phyloP scores from a whole-genome alignment of 2,113 vertebrate genomes.

The Oophaga pumilio region DNA sequence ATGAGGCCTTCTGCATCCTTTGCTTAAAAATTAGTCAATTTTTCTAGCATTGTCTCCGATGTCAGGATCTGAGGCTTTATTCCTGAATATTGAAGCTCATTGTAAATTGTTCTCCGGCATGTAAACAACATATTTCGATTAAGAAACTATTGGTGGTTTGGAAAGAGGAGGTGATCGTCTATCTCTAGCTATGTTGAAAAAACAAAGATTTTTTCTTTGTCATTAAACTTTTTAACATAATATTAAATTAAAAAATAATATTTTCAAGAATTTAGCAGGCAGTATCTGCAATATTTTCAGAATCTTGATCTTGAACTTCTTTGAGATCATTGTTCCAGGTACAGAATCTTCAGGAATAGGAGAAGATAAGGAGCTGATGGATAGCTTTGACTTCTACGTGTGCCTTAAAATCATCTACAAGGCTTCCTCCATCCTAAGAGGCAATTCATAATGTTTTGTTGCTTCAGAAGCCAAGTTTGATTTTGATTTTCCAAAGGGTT shows the following conservation, averaged over 20 bases:
- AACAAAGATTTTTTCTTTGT: constrained; percentile 48
- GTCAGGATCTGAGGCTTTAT: constrained; percentile 53
- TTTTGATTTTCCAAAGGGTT: constrained; percentile 64
- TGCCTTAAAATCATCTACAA: constrained; percentile 45
- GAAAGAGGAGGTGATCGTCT: constrained; percentile 45
- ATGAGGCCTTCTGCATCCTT: no score
- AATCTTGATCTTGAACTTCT: constrained; percentile 76
- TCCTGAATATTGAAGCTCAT: constrained; percentile 48
- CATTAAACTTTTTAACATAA: constrained; percentile 55
- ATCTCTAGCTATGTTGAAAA: constrained; percentile 60
- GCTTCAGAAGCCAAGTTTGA: constrained; percentile 72
- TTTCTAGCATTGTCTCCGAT: constrained; percentile 40
- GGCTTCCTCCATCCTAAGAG: constrained; percentile 68
- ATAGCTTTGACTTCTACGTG: constrained; percentile 53
- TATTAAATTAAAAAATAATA: constrained; percentile 61
- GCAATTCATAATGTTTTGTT: constrained; percentile 65
- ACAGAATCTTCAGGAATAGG: neutral
- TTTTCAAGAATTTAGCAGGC: constrained; percentile 59
- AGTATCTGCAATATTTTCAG: constrained; percentile 63
- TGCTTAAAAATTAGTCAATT: constrained; percentile 60
- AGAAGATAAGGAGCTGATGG: constrained; percentile 64
- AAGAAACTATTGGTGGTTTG: constrained; percentile 57
- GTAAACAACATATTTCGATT: constrained; percentile 35
- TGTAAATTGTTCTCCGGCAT: constrained; percentile 55
- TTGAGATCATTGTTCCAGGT: constrained; percentile 75